A percentile compares a stretch with the other conserved stretches of the same genome.
Conservation (phyloP, 2,797 vertebrate species). For the Luscinia megarhynchos region DNA sequence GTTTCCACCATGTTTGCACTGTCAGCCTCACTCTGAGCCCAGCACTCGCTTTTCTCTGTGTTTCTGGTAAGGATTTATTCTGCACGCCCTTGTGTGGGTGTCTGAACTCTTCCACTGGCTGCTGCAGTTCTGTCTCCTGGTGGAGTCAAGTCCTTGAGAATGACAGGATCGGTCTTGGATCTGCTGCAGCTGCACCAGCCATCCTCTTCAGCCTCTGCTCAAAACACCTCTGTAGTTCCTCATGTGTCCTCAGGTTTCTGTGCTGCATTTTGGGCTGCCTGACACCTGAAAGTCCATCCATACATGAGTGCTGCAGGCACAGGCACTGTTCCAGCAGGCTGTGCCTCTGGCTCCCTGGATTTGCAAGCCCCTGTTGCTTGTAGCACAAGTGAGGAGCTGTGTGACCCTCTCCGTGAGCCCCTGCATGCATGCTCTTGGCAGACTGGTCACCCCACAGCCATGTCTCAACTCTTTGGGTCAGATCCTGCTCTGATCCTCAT, state of each 20-base stretch:
- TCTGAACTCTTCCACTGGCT: neutral
- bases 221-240: neutral
- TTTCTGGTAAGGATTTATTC: neutral
- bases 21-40: neutral
- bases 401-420: neutral
- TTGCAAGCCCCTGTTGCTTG: neutral
- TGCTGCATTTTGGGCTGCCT: neutral
- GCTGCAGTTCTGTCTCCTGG: neutral
- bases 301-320: neutral
- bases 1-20: fast-evolving
- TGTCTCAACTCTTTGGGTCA: neutral
- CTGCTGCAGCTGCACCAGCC: neutral
- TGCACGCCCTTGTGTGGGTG: neutral
- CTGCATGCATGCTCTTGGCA: neutral
- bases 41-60: neutral
- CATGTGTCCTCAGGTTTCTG: neutral
- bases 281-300: neutral
- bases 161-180: neutral
- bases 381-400: neutral
- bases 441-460: fast-evolving
- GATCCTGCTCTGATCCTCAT: neutral
- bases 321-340: neutral
- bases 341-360: neutral
- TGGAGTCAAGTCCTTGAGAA: neutral
- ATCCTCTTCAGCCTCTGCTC: neutral